Percentiles rank a stretch among this genome's conserved stretches.
Evolutionary conservation across 2,797 vertebrate species (phyloP).

Genomic region (Poecilia gillii): DNA sequence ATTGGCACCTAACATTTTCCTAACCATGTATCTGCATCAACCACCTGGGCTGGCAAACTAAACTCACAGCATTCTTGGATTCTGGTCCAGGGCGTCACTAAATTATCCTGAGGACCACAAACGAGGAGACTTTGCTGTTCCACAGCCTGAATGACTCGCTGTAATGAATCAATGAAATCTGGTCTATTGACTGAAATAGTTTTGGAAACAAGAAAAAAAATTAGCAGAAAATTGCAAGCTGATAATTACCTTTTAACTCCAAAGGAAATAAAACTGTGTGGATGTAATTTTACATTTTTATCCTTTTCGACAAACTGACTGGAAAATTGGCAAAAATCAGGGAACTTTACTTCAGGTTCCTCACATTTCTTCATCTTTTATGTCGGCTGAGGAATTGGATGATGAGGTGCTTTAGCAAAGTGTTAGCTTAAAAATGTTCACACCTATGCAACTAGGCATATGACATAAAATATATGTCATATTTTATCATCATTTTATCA

Average conservation of each 20-base stretch:
- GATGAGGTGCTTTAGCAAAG: not conserved
- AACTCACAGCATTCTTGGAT: not conserved
- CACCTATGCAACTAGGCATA: not conserved
- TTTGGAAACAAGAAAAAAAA: not conserved
- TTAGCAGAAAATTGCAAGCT: not conserved
- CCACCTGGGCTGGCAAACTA: not conserved
- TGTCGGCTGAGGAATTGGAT: not conserved
- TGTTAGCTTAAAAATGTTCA: not conserved
- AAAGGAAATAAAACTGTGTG: not conserved
- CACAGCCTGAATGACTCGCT: not conserved
- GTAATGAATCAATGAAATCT: not conserved
- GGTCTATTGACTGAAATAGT: not conserved
- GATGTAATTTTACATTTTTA: not conserved
- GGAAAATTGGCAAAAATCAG: not conserved
- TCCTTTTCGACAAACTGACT: not conserved
- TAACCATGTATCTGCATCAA: not conserved
- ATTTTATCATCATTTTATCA: not conserved
- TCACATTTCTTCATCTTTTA: not conserved
- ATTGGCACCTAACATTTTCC: not conserved
- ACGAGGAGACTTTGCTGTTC: not conserved
- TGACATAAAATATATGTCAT: not conserved
- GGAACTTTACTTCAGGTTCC: not conserved
- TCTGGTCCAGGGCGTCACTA: not conserved
- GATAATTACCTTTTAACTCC: not conserved
- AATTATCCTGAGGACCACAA: not conserved